Percentiles rank a stretch among this genome's conserved stretches.
Conservation (phyloP, 2,113 vertebrate genomes). For the Caloenas nicobarica region DNA sequence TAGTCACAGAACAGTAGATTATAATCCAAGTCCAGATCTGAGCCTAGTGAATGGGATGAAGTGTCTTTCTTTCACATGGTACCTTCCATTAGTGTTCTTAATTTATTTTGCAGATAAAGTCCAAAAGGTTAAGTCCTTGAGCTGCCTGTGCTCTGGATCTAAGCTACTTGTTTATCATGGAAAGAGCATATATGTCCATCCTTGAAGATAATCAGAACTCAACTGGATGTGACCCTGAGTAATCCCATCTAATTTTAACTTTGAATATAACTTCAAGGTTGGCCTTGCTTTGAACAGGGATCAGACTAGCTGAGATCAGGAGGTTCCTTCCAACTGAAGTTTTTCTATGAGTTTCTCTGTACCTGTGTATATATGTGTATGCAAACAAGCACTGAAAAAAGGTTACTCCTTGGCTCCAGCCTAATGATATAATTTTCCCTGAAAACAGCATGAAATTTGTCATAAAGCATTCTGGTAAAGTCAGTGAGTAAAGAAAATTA, state of each 20-base stretch:
- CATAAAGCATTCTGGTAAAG: background rate
- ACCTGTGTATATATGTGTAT: background rate
- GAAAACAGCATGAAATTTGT: background rate
- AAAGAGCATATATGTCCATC: background rate
- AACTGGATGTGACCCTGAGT: background rate
- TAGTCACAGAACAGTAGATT: background rate
- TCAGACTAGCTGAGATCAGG: background rate
- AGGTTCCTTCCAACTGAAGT: background rate
- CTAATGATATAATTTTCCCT: background rate
- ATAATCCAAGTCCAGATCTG: background rate
- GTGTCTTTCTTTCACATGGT: background rate
- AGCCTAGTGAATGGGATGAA: background rate
- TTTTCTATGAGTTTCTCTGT: background rate
- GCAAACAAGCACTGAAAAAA: background rate
- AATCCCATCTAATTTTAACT: background rate
- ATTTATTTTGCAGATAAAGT: constrained; percentile 23
- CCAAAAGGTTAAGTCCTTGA: constrained; percentile 43
- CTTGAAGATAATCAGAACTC: constrained; percentile 32
- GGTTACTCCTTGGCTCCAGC: background rate
- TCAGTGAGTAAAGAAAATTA: background rate
- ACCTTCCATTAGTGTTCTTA: background rate
- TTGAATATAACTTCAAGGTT: background rate
- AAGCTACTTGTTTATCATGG: constrained; percentile 1
- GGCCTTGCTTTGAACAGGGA: background rate
- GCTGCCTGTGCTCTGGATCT: background rate